Evolutionary conservation across 2,888 invertebrate species (phyloP), one percentile per base, ranked within the genome.

Genomic region (Gari tellinella): DNA sequence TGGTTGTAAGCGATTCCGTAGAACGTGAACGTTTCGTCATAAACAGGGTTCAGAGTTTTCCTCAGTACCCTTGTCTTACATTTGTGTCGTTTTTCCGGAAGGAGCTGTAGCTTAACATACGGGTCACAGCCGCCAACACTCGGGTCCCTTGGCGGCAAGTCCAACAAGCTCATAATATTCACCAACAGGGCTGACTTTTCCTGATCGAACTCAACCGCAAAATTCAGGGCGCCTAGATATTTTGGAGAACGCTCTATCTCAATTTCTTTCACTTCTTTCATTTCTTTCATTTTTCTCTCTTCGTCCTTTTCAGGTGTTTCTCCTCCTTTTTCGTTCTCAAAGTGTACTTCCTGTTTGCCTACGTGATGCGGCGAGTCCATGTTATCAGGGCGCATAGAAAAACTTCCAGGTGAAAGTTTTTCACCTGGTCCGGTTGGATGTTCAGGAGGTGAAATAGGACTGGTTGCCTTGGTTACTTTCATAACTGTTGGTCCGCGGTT

Each of bases 21-120:
- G 94, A 99, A 99, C 0, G 99, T 99, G 92, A 99, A 99, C 92
- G 99, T 99, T 93, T 99, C 99, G 89, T 99, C 99, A 92, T 99
- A 99, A 1, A 97, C 96, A 0, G 99, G 99, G 93, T 97, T 97
- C 61, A 97, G 94, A 51, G 99, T 99, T 92, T 99, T 98, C 81
- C 99, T 95, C 43, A 99, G 95, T 10, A 99, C 99, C 67, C 99
- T 94, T 72, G 98, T 98, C 93, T 98, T 99, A 64, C 98, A 98
- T 92, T 98, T 97, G 91, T 99, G 98, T 91, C 97, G 97, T 92
- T 99, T 99, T 89, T 99, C 99, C 0, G 99, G 99, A 81, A 99
- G 93, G 43, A 99, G 94, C 92, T 99, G 99, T 65, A 99, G 94
- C 92, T 99, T 99, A 41, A 99, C 98, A 92, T 99, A 99, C 0